Evolutionary conservation across 64 coral and sea anemone species (phyloP).

Genomic region (Montipora sp.): DNA sequence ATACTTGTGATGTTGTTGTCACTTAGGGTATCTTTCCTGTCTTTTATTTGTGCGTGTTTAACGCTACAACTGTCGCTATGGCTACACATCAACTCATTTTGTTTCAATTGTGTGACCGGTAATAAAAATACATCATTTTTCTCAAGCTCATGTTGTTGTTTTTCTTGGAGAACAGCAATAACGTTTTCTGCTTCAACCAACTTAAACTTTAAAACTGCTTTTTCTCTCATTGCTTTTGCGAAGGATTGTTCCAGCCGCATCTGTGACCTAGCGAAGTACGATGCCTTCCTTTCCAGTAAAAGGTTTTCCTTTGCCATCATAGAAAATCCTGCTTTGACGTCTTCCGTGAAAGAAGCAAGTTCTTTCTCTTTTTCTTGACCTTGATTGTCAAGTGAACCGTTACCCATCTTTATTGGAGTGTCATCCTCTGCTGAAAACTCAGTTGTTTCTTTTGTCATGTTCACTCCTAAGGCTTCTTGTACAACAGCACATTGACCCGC

Average conservation of each 20-base stretch:
- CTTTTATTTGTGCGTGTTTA: background rate
- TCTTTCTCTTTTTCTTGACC: conserved; percentile 11
- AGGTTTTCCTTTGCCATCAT: conserved; percentile 79
- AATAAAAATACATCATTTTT: conserved; percentile 5
- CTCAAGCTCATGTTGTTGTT: conserved; percentile 24
- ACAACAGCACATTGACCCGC: background rate
- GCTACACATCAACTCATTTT: conserved; percentile 1
- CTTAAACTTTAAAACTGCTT: conserved; percentile 42
- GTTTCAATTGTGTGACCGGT: background rate
- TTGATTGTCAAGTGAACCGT: no score
- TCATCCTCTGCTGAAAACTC: background rate
- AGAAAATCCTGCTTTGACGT: conserved; percentile 11
- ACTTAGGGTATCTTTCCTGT: background rate
- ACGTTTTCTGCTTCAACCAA: conserved; percentile 60
- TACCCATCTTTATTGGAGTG: background rate
- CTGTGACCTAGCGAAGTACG: conserved; percentile 58
- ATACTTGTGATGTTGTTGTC: background rate
- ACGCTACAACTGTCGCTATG: background rate
- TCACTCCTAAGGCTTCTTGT: background rate
- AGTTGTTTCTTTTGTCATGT: background rate
- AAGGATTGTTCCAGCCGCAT: conserved; percentile 65
- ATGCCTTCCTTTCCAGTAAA: conserved; percentile 75
- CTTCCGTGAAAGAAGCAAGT: background rate
- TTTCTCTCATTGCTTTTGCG: conserved; percentile 51
- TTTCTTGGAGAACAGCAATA: conserved; percentile 7